A percentile compares a stretch with the other conserved stretches of the same genome.
Conservation (phyloP, 1,140 invertebrate species). For the Acromyrmex heyeri region DNA sequence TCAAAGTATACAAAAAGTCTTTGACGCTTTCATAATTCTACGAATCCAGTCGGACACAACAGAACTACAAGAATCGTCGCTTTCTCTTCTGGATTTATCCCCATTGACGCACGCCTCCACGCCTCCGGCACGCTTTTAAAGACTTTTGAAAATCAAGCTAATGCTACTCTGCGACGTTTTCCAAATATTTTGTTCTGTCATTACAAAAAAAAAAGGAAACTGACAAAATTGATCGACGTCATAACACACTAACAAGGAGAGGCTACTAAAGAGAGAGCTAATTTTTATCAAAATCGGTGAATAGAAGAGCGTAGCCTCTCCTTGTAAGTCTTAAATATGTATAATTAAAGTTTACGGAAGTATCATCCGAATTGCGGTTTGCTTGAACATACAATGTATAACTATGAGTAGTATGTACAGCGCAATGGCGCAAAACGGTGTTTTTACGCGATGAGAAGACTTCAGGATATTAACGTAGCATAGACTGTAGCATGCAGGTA, state of each 20-base stretch:
- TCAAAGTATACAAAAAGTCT: conserved; percentile 4
- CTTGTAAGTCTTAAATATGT: neutral
- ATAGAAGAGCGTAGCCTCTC: too few species aligned
- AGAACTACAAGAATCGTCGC: conserved; percentile 45
- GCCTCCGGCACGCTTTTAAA: conserved; percentile 17
- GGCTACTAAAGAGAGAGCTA: too few species aligned
- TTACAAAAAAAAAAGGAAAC: neutral
- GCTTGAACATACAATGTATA: neutral
- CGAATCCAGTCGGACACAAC: conserved; percentile 33
- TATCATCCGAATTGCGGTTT: neutral
- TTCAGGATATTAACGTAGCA: conserved; percentile 33
- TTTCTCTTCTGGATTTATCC: conserved; percentile 56
- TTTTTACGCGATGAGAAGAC: conserved; percentile 36
- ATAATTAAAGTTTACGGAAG: neutral
- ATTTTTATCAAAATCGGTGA: too few species aligned
- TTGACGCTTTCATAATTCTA: conserved; percentile 50
- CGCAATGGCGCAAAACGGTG: conserved; percentile 42
- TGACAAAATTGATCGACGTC: neutral
- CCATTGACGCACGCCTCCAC: conserved; percentile 19
- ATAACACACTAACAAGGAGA: neutral
- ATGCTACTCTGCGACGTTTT: neutral
- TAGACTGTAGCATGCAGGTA: conserved; percentile 37
- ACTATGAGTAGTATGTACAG: neutral
- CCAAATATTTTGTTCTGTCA: neutral
- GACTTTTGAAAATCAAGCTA: conserved; percentile 41